Base-by-base conservation (phyloP, 2,888 invertebrate genomes). In the Ypsolopha sequella region DNA sequence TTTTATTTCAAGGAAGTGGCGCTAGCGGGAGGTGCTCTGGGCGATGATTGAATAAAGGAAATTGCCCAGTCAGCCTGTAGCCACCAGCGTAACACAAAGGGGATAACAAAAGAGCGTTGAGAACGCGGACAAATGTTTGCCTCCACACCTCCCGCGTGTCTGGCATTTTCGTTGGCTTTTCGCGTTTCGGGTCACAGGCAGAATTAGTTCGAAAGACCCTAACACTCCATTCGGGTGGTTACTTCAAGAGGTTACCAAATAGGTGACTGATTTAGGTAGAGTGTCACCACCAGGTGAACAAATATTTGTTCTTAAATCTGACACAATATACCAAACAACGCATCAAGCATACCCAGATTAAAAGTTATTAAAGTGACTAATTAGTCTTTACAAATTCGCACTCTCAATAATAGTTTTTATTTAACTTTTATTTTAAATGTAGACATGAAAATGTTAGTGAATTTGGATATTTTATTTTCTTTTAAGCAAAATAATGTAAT, bases 31-130 rank as follows among this genome's bases (percentile, higher is more conserved):
- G 55, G 53, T 51, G 54, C 52, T 53, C 46, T 35, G 48, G 48
- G 51, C 53, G 58, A 61, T 67, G 66, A 70, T 70, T 70, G 69
- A 65, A 69, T 69, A 68, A 67, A 70, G 63, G 62, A 62, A 63
- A 67, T 59, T 55, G 66, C 63, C 57, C 57, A 59, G 62, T 64
- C 65, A 61, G 61, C 55, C 57, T 54, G 54, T 50, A 52, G 52
- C 54, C 51, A 47, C 50, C 45, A 36, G 43, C 44, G 55, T 55
- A 54, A 56, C 48, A 53, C 55, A 62, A 56, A 56, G 54, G 50
- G 48, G 43, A 52, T 56, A 58, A 60, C 60, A 61, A 61, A 61
- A 55, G 59, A 55, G 57, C 55, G 59, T 58, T 60, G 59, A 54
- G 60, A 60, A 60, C 53, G 47, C 50, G 52, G 56, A 57, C 65